These are phyloP conservation scores for Trissoscelio sp. DNA, from an alignment of 2,888 invertebrate genomes.

Conservation along the genomic window DNA sequence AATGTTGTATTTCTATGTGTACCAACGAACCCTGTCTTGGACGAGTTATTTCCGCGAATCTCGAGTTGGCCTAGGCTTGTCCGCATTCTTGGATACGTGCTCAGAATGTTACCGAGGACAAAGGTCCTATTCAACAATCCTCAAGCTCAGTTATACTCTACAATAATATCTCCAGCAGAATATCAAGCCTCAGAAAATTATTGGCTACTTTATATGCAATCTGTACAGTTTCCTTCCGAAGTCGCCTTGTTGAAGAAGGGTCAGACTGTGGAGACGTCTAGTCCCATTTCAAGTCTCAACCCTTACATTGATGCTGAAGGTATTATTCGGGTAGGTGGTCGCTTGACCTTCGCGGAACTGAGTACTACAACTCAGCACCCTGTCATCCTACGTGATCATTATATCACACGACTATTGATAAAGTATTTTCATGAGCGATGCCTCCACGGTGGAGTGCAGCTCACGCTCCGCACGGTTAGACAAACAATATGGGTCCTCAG, in stretches of 20 bases:
- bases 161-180: not conserved
- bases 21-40: not conserved
- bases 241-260: not conserved
- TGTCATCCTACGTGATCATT: not conserved
- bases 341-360: not conserved
- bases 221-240: not conserved
- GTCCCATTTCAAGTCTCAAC: not conserved
- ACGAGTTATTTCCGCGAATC: not conserved
- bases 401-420: not conserved
- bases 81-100: not conserved
- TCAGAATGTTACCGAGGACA: not conserved
- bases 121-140: too few species aligned
- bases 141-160: too few species aligned
- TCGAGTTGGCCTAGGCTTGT: conserved; percentile 1
- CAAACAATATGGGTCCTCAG: conserved; percentile 46
- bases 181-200: not conserved
- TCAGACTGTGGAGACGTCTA: not conserved
- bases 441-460: conserved; percentile 51
- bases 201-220: not conserved
- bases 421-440: not conserved
- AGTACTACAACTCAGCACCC: not conserved
- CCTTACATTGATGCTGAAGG: conserved; percentile 3
- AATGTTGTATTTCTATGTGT: not conserved
- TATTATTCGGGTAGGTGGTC: not conserved
- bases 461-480: conserved; percentile 41